Conservation (phyloP, 2,113 vertebrate genomes). For the Mustelus asterias region DNA sequence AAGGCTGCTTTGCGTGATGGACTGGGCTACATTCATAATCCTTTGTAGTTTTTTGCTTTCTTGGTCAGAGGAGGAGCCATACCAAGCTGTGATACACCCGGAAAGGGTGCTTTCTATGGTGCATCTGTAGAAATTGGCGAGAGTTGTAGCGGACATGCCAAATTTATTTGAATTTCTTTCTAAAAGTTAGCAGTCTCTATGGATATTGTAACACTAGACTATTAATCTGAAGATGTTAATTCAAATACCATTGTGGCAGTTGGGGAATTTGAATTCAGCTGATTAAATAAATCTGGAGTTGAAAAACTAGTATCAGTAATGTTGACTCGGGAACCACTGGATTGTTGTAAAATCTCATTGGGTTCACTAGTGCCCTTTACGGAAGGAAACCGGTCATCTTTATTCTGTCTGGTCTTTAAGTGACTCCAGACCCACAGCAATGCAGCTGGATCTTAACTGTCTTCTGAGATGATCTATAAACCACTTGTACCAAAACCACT, state of each 20-base stretch:
- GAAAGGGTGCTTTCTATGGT: too few relatives aligned
- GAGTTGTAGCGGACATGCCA: too few relatives aligned
- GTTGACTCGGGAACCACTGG: neutral
- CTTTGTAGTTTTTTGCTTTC: too few relatives aligned
- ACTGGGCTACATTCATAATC: too few relatives aligned
- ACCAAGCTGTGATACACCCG: too few relatives aligned
- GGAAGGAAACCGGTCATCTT: neutral
- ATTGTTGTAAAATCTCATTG: neutral
- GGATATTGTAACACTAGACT: neutral
- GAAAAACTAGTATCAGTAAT: neutral
- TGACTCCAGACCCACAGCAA: too few relatives aligned
- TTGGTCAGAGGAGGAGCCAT: too few relatives aligned
- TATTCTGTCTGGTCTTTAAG: neutral
- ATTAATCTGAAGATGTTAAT: neutral
- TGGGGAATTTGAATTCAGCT: neutral
- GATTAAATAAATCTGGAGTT: neutral
- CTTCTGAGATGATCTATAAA: too few relatives aligned
- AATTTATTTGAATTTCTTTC: neutral
- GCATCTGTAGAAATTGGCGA: too few relatives aligned
- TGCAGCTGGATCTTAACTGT: too few relatives aligned
- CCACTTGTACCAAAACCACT: neutral
- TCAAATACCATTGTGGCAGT: neutral
- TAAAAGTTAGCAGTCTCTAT: neutral
- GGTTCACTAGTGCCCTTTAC: neutral
- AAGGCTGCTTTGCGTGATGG: too few relatives aligned